Evolutionary conservation across 1,140 invertebrate species (phyloP).

Genomic region (Chironomus striatipennis): DNA sequence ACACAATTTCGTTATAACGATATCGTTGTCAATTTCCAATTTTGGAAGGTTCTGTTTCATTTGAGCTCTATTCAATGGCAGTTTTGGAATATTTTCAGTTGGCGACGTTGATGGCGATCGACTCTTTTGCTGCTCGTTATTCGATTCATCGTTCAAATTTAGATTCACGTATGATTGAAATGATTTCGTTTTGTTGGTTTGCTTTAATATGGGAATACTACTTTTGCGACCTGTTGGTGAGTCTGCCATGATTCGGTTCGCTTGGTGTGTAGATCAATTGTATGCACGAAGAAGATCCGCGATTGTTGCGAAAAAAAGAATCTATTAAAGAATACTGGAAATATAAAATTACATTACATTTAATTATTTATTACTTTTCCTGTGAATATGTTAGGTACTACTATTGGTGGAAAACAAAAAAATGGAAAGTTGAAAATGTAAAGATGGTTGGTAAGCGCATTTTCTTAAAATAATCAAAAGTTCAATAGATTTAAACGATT

Average conservation of each 20-base stretch:
- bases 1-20: constrained; percentile 12
- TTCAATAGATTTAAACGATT: no score
- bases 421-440: no score
- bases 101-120: constrained; percentile 6
- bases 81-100: not conserved
- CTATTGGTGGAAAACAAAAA: no score
- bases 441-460: no score
- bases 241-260: constrained; percentile 6
- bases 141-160: not conserved
- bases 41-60: not conserved
- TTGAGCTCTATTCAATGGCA: not conserved
- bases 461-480: no score
- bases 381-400: not conserved
- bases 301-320: not conserved
- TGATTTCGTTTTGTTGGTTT: constrained; percentile 16
- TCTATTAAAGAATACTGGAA: not conserved
- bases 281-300: not conserved
- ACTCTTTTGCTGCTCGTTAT: not conserved
- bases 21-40: constrained; percentile 21
- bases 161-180: constrained; percentile 10
- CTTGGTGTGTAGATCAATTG: not conserved
- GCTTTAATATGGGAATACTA: not conserved
- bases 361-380: constrained; percentile 10
- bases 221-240: constrained; percentile 7
- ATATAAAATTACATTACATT: not conserved